Evolutionary conservation across 2,113 vertebrate species (phyloP).

Genomic region (Panthera leo): DNA sequence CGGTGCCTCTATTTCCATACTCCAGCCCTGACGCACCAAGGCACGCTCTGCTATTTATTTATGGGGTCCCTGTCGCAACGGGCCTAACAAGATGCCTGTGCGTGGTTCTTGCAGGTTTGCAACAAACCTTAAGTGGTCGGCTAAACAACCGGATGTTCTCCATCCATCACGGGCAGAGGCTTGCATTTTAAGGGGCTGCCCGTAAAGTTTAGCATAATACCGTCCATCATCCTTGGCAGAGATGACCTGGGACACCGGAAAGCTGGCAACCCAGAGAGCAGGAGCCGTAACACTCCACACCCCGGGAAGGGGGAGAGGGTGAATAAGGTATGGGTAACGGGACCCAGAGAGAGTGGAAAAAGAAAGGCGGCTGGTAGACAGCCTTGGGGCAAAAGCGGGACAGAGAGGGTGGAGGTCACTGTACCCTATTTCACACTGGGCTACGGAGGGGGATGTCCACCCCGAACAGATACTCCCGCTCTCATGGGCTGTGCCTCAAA

Average conservation of each 20-base stretch:
- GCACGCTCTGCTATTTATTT: conserved; percentile 69
- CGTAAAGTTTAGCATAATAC: conserved; percentile 52
- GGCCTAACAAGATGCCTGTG: conserved; percentile 74
- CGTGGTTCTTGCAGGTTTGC: conserved; percentile 72
- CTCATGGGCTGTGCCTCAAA: not conserved
- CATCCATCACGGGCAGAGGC: not conserved
- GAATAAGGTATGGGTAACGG: not conserved
- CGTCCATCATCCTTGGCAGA: conserved; percentile 1
- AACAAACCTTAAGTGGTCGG: conserved; percentile 61
- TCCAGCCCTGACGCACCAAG: conserved; percentile 73
- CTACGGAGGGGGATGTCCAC: not conserved
- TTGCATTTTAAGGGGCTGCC: conserved; percentile 56
- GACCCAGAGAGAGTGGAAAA: not conserved
- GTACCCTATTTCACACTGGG: not conserved
- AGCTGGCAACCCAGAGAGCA: conserved; percentile 23
- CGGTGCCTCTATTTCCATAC: conserved; percentile 72
- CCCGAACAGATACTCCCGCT: not conserved
- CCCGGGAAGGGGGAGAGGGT: not conserved
- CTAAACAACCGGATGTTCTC: conserved; percentile 54
- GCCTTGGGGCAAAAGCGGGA: not conserved
- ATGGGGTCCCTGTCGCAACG: conserved; percentile 74
- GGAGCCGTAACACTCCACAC: not conserved
- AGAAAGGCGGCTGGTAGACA: not conserved
- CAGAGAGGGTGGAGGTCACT: not conserved
- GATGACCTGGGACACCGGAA: not conserved